These are phyloP conservation scores for Rafetus swinhoei DNA, from an alignment of 2,113 vertebrate genomes.

Conservation along the genomic window DNA sequence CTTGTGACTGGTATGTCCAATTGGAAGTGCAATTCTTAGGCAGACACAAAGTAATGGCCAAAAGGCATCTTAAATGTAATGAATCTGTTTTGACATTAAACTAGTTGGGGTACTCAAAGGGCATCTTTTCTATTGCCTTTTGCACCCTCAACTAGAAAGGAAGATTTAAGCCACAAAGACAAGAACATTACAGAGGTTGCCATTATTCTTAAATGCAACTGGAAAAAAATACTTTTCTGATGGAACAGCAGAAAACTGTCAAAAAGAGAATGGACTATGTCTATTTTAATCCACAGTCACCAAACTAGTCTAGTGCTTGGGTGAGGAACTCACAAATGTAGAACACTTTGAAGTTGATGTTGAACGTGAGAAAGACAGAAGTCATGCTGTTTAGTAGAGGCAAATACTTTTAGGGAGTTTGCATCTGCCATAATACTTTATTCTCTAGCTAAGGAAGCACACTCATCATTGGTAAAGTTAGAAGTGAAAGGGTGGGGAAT, in stretches of 20 bases:
- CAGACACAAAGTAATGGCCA: not conserved
- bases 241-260: too few species aligned
- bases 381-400: not conserved
- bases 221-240: too few species aligned
- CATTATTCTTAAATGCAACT: not conserved
- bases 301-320: too few species aligned
- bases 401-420: not conserved
- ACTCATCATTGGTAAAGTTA: not conserved
- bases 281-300: too few species aligned
- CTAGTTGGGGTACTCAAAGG: not conserved
- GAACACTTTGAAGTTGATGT: too few species aligned
- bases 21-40: too few species aligned
- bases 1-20: too few species aligned
- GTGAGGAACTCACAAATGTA: too few species aligned
- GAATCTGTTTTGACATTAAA: not conserved
- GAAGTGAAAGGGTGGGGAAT: not conserved
- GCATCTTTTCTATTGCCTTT: not conserved
- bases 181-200: not conserved
- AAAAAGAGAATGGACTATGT: too few species aligned
- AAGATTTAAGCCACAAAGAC: not conserved
- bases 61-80: not conserved
- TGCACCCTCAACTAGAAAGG: not conserved
- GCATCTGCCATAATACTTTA: not conserved
- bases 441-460: not conserved
- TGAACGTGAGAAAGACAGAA: too few species aligned